Percentiles rank a stretch among this genome's conserved stretches.
phyloP scores from a whole-genome alignment of 2,113 vertebrate genomes.

The Hippocampus zosterae region DNA sequence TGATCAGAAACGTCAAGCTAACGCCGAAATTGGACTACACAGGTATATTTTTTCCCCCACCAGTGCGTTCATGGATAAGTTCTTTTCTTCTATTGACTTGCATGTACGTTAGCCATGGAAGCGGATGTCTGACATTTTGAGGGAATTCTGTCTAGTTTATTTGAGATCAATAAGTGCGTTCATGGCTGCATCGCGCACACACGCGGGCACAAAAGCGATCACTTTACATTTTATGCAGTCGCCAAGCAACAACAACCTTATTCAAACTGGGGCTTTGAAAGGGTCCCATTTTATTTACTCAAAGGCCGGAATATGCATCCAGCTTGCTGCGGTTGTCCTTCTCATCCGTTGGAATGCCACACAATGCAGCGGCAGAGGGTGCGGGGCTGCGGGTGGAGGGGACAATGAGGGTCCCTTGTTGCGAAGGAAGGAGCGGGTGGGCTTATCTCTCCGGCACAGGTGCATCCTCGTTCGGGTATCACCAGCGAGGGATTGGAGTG shows the following conservation, averaged over 20 bases:
- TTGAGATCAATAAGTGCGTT: slow-evolving; percentile 25
- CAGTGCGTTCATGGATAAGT: too few species aligned
- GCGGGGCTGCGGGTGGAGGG: slow-evolving; percentile 38
- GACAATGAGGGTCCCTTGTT: slow-evolving; percentile 73
- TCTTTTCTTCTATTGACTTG: too few species aligned
- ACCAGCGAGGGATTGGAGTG: slow-evolving; percentile 62
- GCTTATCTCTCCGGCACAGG: slow-evolving; percentile 78
- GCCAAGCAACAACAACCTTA: slow-evolving; percentile 13
- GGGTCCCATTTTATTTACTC: slow-evolving; percentile 17
- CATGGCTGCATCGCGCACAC: not conserved
- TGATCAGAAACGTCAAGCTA: too few species aligned
- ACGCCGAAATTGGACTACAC: too few species aligned
- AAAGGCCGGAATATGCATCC: not conserved
- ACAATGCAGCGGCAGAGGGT: slow-evolving; percentile 57
- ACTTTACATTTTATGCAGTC: slow-evolving; percentile 3
- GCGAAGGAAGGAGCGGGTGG: slow-evolving; percentile 2
- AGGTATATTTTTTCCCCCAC: too few species aligned
- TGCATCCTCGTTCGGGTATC: slow-evolving; percentile 73
- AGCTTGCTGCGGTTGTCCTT: slow-evolving; percentile 50
- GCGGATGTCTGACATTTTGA: not conserved
- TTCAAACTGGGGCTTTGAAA: not conserved
- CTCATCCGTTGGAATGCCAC: slow-evolving; percentile 73
- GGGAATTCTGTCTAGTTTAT: slow-evolving; percentile 13
- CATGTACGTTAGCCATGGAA: too few species aligned
- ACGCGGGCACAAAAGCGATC: not conserved